Evolutionary conservation across 2,888 invertebrate genomes (phyloP).

Genomic region (Eilema sororculum): DNA sequence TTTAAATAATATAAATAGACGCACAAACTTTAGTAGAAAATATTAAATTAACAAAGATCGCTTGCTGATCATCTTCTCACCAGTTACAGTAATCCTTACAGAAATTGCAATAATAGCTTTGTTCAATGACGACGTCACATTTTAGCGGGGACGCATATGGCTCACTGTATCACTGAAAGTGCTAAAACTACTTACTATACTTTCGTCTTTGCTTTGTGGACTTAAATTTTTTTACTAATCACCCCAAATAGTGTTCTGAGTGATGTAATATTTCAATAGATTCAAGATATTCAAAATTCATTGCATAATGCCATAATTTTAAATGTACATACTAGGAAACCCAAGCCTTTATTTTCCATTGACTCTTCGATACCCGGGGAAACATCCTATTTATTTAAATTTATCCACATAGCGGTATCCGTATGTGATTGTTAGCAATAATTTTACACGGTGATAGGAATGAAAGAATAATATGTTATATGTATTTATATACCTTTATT

Average conservation of each 20-base stretch:
- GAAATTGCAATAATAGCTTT: neutral
- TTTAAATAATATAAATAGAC: neutral
- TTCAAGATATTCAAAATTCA: neutral
- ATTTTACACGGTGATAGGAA: neutral
- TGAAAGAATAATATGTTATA: neutral
- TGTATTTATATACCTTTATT: neutral
- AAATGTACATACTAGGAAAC: neutral
- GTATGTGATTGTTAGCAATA: neutral
- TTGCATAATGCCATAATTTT: neutral
- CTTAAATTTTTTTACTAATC: too few relatives aligned
- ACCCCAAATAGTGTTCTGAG: neutral
- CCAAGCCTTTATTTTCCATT: neutral
- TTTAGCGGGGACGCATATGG: neutral
- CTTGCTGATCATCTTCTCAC: neutral
- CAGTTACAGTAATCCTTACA: neutral
- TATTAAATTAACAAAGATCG: neutral
- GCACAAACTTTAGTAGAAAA: neutral
- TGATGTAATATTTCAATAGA: neutral
- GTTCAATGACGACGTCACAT: neutral
- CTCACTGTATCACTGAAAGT: neutral
- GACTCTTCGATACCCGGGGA: neutral
- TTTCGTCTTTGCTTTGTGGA: neutral
- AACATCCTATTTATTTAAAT: neutral
- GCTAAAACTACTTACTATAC: neutral
- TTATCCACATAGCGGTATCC: constrained; percentile 1